Evolutionary conservation across 1,140 invertebrate genomes (phyloP), one percentile per base, ranked within the genome.

Genomic region (Pogonomyrmex californicus): DNA sequence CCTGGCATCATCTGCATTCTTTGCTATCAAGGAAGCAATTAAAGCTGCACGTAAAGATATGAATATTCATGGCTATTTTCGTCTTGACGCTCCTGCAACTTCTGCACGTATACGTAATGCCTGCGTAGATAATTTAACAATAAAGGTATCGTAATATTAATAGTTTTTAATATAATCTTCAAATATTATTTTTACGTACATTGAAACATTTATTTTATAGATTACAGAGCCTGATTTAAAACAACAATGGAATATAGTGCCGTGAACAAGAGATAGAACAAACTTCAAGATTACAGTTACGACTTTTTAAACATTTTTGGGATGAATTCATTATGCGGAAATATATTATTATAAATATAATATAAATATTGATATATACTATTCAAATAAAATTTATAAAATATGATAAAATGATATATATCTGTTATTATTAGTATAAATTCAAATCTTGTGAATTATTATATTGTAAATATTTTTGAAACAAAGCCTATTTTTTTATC

Each of bases 11-110:
- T 97, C 98, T 0, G 97, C 97, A 0, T 98, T 98, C 92, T 99
- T 98, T 94, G 99, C 99, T 5, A 98, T 99, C 62, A 98, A 97
- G 94, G 97, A 99, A 92, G 99, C 99, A 2, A 97, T 99, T 44
- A 96, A 96, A 90, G 96, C 97, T 12, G 98, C 98, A 1, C 95
- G 99, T 51, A 91, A 92, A 51, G 98, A 99, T 71, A 96, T 96
- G 70, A 97, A 97, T 4, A 94, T 97, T 4, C 91, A 93, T 0
- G 95, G 96, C 17, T 94, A 95, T 56, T 99, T 99, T 92, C 95
- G 95, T 70, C 94, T 99, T 17, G 97, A 99, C 93, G 97, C 98
- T 4, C 99, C 99, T 30, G 98, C 98, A 3, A 99, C 99, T 14
- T 96, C 98, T 10, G 98, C 98, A 30, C 96, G 97, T 71, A 99